These are phyloP conservation scores for Meliscaeva auricollis DNA, from an alignment of 2,888 invertebrate genomes.

Conservation along the genomic window DNA sequence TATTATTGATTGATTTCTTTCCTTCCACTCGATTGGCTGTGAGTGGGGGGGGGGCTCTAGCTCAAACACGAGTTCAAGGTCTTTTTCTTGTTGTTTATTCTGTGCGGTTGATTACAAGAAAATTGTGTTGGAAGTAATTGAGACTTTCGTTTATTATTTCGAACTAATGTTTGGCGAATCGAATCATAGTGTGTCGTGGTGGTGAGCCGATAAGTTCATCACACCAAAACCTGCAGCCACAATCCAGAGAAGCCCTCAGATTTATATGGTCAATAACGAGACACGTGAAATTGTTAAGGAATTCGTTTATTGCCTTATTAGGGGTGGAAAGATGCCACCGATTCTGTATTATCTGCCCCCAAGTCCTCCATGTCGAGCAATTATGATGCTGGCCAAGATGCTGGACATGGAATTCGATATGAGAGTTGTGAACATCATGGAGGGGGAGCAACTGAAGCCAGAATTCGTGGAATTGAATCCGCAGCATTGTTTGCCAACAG, in stretches of 20 bases:
- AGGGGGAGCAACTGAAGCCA: constrained; percentile 86
- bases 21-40: not conserved
- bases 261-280: constrained; percentile 78
- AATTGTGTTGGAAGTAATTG: constrained; percentile 56
- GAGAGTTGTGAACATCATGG: constrained; percentile 85
- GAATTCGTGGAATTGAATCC: constrained; percentile 86
- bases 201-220: constrained; percentile 64
- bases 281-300: constrained; percentile 83
- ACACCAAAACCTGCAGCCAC: not conserved
- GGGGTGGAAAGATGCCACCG: constrained; percentile 83
- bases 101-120: constrained; percentile 23
- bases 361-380: constrained; percentile 87
- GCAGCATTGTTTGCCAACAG: constrained; percentile 86
- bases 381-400: constrained; percentile 86
- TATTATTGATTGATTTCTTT: constrained; percentile 62
- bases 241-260: constrained; percentile 1
- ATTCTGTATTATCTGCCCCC: constrained; percentile 86
- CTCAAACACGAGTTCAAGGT: constrained; percentile 33
- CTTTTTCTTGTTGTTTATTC: not conserved
- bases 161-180: constrained; percentile 16
- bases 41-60: not conserved
- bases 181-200: constrained; percentile 45
- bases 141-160: constrained; percentile 9
- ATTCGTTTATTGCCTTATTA: constrained; percentile 83
- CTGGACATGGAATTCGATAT: constrained; percentile 87